Percentiles rank a stretch among this genome's conserved stretches.
Conservation (phyloP, 1,140 invertebrate genomes). For the Bradysia coprophila region DNA sequence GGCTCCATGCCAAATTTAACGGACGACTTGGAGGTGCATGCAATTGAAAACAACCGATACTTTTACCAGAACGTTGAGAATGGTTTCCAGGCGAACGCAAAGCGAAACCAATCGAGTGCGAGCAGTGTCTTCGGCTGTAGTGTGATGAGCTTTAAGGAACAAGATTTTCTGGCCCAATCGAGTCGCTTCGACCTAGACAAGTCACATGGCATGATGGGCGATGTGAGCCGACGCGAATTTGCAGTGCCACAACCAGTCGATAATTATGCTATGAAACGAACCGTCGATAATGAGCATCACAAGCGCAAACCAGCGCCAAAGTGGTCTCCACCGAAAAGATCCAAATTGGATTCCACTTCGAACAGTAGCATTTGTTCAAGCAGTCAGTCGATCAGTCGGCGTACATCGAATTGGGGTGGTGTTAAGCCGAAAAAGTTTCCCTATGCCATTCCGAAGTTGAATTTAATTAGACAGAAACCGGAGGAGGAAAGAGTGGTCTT, state of each 20-base stretch:
- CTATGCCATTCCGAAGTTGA: not conserved
- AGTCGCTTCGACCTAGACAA: conserved; percentile 20
- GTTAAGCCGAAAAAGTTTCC: not conserved
- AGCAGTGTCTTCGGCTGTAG: conserved; percentile 10
- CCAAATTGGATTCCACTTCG: too few species aligned
- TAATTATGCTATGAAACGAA: too few species aligned
- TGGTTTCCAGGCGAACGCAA: not conserved
- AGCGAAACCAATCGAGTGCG: not conserved
- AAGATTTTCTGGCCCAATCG: conserved; percentile 20
- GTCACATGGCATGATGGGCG: too few species aligned
- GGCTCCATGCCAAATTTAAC: conserved; percentile 23
- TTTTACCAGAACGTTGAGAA: conserved; percentile 8
- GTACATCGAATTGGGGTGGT: not conserved
- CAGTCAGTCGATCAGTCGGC: not conserved
- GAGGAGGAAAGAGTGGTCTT: not conserved
- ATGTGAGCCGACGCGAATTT: conserved; percentile 8
- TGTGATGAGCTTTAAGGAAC: conserved; percentile 16
- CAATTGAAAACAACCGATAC: conserved; percentile 23
- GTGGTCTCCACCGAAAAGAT: too few species aligned
- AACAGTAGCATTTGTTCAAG: too few species aligned
- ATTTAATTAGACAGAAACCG: not conserved
- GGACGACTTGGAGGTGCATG: conserved; percentile 10
- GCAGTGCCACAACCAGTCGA: not conserved
- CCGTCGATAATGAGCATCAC: too few species aligned
- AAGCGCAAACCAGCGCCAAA: too few species aligned